These are phyloP conservation scores for Hirtodrosophila trivittata DNA, from an alignment of 2,888 invertebrate genomes.

Conservation along the genomic window DNA sequence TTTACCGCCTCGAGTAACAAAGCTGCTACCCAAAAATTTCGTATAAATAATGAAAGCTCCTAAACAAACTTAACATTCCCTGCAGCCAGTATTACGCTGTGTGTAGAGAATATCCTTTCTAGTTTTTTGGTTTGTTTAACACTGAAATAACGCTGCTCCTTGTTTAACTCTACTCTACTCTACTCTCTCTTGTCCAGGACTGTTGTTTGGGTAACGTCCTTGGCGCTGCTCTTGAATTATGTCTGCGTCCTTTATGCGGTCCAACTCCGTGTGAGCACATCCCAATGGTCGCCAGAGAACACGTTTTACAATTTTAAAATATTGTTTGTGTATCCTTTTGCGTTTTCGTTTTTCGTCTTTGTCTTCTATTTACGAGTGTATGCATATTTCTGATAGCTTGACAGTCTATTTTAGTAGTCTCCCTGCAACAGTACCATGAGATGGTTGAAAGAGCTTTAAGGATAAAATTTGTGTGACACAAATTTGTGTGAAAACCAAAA, in stretches of 20 bases:
- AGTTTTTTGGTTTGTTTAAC: constrained; percentile 12
- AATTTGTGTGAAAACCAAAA: no score
- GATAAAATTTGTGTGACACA: no score
- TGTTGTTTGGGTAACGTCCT: constrained; percentile 43
- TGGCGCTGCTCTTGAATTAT: constrained; percentile 50
- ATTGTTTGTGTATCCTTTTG: constrained; percentile 25
- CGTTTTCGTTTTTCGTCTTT: constrained; percentile 16
- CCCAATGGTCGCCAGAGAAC: constrained; percentile 16
- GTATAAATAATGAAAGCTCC: constrained; percentile 71
- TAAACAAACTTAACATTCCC: constrained; percentile 59
- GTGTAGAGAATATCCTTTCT: not conserved
- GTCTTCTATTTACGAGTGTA: not conserved
- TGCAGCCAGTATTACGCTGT: constrained; percentile 49
- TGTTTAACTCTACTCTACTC: not conserved
- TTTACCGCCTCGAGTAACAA: constrained; percentile 38
- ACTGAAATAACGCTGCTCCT: not conserved
- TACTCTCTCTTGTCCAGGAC: not conserved
- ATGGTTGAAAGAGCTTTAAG: no score
- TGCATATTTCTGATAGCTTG: constrained; percentile 20
- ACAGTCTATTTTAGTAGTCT: no score
- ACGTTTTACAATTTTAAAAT: constrained; percentile 45
- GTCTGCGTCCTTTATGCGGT: constrained; percentile 23
- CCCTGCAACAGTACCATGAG: no score
- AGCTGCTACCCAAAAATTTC: constrained; percentile 21
- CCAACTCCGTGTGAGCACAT: not conserved